phyloP scores from a whole-genome alignment of 2,113 vertebrate genomes.

The mouse (Mus musculus) region DNA sequence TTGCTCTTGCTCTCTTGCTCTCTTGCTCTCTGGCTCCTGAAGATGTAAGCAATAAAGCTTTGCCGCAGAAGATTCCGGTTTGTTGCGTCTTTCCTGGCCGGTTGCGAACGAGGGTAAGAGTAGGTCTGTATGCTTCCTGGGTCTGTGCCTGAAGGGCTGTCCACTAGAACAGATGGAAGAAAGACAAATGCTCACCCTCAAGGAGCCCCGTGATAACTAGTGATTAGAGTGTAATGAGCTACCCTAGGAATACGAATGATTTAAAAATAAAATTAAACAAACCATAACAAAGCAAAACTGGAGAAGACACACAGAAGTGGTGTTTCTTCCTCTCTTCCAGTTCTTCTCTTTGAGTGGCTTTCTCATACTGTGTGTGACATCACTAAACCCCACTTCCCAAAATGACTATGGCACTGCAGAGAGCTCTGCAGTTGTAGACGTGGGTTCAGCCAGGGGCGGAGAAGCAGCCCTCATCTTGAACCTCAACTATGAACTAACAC shows the following conservation, averaged over 20 bases:
- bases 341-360: neutral
- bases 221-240: neutral
- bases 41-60: too few relatives aligned
- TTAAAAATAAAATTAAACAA: neutral
- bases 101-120: too few relatives aligned
- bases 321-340: neutral
- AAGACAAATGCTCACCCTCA: neutral
- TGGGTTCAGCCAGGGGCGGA: fast-evolving
- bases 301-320: neutral
- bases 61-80: too few relatives aligned
- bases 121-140: neutral
- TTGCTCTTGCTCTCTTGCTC: too few relatives aligned
- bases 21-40: too few relatives aligned
- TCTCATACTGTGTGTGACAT: fast-evolving
- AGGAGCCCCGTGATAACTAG: neutral
- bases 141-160: neutral
- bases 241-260: neutral
- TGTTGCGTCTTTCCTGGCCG: too few relatives aligned
- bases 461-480: neutral
- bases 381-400: neutral
- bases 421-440: neutral
- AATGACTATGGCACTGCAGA: neutral
- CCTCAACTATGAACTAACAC: neutral
- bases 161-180: neutral
- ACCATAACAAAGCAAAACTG: neutral